Evolutionary conservation across 2,888 invertebrate species (phyloP).

Genomic region (Cheilosia vulpina): DNA sequence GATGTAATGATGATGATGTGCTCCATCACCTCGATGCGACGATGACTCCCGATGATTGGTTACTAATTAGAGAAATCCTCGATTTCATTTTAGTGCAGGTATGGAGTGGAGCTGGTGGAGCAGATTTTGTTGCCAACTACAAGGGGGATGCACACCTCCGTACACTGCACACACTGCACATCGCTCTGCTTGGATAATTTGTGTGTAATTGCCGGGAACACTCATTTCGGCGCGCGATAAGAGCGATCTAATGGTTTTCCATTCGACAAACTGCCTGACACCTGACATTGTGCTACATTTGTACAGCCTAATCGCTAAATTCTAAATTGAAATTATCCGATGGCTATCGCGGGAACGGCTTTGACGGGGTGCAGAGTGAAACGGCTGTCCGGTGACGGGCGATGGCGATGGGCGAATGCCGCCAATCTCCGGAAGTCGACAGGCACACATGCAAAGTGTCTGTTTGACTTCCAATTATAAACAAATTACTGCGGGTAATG

Average conservation of each 20-base stretch:
- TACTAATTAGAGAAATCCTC: conserved; percentile 73
- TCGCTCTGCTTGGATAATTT: conserved; percentile 39
- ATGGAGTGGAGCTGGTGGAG: conserved; percentile 22
- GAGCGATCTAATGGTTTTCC: conserved; percentile 63
- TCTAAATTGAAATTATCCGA: conserved; percentile 73
- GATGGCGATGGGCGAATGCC: not conserved
- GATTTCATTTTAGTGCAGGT: conserved; percentile 37
- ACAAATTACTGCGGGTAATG: conserved; percentile 73
- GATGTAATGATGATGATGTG: conserved; percentile 72
- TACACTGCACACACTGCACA: not conserved
- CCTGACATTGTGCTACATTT: conserved; percentile 53
- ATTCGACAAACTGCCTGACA: conserved; percentile 69
- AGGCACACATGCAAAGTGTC: conserved; percentile 38
- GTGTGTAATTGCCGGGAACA: conserved; percentile 68
- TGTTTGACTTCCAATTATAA: conserved; percentile 74
- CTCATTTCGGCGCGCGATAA: conserved; percentile 54
- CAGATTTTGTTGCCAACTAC: conserved; percentile 18
- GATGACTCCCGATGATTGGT: conserved; percentile 72
- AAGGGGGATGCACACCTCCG: not conserved
- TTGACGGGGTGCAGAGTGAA: conserved; percentile 73
- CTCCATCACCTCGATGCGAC: conserved; percentile 72
- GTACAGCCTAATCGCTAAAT: conserved; percentile 60
- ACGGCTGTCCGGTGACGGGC: conserved; percentile 1
- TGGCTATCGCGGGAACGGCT: conserved; percentile 60
- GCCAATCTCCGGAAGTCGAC: conserved; percentile 37